Evolutionary conservation across 2,797 vertebrate genomes (phyloP), one percentile per base, ranked within the genome.

Genomic region (Epinephelus coioides): DNA sequence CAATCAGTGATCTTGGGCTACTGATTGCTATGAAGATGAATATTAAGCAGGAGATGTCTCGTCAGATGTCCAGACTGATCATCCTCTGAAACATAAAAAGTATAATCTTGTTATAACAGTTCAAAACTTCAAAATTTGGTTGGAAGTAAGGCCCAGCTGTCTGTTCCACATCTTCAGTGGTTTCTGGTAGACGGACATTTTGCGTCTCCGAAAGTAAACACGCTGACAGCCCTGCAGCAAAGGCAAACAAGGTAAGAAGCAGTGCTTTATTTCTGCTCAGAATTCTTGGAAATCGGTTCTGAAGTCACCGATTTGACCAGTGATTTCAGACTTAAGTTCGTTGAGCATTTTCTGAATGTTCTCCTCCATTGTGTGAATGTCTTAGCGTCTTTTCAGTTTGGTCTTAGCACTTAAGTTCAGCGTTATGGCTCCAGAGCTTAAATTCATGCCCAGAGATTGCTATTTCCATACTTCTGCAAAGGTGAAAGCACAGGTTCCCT

Each of bases 81-180:
- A 54, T 78, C 76, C 82, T 64, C 88, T 91, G 59, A 69, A 80
- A 81, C 44, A 74, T 12, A 61, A 47, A 61, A 10, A 38, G 27
- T 50, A 6, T 6, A 13, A 65, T 65, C 6, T 34, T 8, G 55
- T 65, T 56, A 14, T 44, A 12, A 9, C n/a, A 23, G 21, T 6
- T 67, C 5, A 23, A 6, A 23, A 23, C 51, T 25, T 14, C 0
- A 59, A 40, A 38, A 21, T 23, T 25, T 11, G 9, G 15, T 61
- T 9, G 2, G 19, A 47, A 60, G 27, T 6, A 12, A 40, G 14
- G 11, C 7, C 13, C 13, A 19, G 14, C 71, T 43, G 44, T 87
- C 62, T 88, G 73, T 69, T 92, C 85, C 54, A 92, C 73, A 1
- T 94, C 92, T 38, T 90, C 86, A 21, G 89, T 85, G 13, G 90